Conservation (phyloP, 2,797 vertebrate species). For the Argentina silus region DNA sequence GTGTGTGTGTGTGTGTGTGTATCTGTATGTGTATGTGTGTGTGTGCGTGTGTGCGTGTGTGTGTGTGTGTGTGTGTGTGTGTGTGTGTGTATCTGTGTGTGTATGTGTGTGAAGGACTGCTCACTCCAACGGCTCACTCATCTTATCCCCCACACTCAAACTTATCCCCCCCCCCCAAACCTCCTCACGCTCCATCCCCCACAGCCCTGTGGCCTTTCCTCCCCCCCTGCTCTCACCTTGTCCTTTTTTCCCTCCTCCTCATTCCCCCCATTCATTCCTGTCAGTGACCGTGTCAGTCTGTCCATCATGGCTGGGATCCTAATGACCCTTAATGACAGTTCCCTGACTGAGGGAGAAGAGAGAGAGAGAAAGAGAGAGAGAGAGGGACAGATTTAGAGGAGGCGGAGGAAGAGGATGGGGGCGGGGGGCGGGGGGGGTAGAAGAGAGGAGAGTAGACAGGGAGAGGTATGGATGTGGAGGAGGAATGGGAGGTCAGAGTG, state of each 20-base stretch:
- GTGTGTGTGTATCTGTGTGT: conserved; percentile 11
- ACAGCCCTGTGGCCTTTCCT: no score
- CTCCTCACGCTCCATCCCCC: no score
- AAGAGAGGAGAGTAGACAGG: background rate
- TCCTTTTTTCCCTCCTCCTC: no score
- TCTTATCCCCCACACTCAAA: no score
- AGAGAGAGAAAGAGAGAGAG: background rate
- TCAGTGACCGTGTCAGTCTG: no score
- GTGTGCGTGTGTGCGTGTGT: conserved; percentile 10
- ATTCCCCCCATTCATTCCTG: no score
- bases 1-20: conserved; percentile 7
- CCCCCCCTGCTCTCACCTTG: no score
- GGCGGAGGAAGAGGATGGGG: background rate
- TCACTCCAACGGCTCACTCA: background rate
- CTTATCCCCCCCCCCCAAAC: background rate
- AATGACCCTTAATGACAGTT: no score
- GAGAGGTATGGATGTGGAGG: background rate
- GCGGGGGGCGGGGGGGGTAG: no score
- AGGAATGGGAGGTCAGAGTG: background rate
- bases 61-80: conserved; percentile 16
- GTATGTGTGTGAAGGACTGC: background rate
- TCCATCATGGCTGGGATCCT: no score
- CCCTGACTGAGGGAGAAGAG: no score
- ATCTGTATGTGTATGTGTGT: conserved; percentile 9
- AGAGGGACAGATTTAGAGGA: no score